phyloP scores from a whole-genome alignment of 2,888 invertebrate genomes.

The Syrista parreyssii region DNA sequence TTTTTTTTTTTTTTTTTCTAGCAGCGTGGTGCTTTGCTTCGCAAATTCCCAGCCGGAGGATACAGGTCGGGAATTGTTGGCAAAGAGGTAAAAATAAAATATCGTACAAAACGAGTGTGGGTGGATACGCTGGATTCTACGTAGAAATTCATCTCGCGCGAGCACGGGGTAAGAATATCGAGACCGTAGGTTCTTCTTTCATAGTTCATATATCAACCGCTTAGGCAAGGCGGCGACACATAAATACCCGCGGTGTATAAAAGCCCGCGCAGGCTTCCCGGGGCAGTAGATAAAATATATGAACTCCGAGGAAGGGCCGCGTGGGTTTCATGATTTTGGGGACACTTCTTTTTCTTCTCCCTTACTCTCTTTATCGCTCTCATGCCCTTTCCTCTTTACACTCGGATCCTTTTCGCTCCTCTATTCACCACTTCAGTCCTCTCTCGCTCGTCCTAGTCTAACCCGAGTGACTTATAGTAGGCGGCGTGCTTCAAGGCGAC shows the following conservation, averaged over 20 bases:
- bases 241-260: slow-evolving; percentile 60
- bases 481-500: slow-evolving; percentile 22
- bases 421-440: background rate
- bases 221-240: slow-evolving; percentile 62
- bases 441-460: background rate
- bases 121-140: background rate
- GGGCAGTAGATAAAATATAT: slow-evolving; percentile 55
- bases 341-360: slow-evolving; percentile 23
- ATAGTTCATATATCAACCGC: slow-evolving; percentile 62
- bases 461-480: slow-evolving; percentile 21
- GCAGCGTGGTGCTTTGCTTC: background rate
- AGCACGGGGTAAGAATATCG: slow-evolving; percentile 16
- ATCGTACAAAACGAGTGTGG: background rate
- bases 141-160: background rate
- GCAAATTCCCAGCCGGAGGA: background rate
- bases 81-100: background rate
- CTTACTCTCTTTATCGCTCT: background rate
- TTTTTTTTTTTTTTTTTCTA: too few relatives aligned
- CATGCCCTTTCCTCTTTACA: background rate
- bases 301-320: slow-evolving; percentile 29
- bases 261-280: slow-evolving; percentile 32
- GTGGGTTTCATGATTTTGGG: slow-evolving; percentile 31
- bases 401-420: background rate
- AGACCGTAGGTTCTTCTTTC: slow-evolving; percentile 22
- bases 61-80: background rate